phyloP scores from a whole-genome alignment of 2,113 vertebrate species.

The Variabilichromis moorii region DNA sequence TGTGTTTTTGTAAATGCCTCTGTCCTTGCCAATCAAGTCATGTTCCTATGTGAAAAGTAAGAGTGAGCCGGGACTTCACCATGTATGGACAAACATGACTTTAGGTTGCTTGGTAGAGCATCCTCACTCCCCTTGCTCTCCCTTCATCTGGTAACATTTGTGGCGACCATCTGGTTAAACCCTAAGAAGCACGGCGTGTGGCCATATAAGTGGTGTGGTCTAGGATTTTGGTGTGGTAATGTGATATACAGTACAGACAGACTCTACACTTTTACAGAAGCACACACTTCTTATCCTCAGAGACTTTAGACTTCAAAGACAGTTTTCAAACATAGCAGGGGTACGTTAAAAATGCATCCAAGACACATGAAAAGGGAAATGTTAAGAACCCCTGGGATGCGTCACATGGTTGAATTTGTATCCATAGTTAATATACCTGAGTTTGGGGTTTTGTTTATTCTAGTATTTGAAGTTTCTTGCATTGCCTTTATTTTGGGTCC shows the following conservation, averaged over 20 bases:
- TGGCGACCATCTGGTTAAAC: slow-evolving; percentile 7
- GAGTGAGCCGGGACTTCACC: neutral
- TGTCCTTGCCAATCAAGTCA: neutral
- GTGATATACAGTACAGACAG: slow-evolving; percentile 8
- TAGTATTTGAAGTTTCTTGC: neutral
- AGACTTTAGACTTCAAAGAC: neutral
- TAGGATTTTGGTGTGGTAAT: slow-evolving; percentile 4
- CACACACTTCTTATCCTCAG: neutral
- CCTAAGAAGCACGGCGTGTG: neutral
- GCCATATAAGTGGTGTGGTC: neutral
- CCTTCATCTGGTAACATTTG: neutral
- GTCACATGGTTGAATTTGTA: neutral
- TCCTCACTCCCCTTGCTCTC: neutral
- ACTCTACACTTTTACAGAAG: neutral
- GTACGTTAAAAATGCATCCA: neutral
- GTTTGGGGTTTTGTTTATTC: neutral
- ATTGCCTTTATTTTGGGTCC: neutral
- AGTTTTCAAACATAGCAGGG: neutral
- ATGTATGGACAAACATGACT: neutral
- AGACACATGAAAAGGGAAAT: neutral
- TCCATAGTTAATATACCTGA: neutral
- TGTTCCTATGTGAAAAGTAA: neutral
- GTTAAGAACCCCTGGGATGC: neutral
- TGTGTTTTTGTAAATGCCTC: slow-evolving; percentile 8
- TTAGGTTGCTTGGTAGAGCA: neutral